Conservation (phyloP, 2,113 vertebrate genomes). For the Ochotona princeps region DNA sequence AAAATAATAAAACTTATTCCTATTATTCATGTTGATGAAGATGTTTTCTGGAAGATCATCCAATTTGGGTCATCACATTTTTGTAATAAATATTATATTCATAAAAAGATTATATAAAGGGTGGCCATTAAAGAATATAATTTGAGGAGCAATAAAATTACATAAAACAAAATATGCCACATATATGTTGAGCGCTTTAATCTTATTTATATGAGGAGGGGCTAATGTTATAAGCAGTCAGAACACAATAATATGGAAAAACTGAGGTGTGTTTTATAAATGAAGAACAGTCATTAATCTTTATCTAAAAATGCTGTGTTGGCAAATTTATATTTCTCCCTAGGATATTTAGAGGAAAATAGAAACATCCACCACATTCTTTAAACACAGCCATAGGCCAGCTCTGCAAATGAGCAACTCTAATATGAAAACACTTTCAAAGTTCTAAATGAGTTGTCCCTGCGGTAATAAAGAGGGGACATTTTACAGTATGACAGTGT, state of each 20-base stretch:
- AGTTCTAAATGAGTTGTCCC: conserved; percentile 89
- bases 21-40: conserved; percentile 35
- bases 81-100: conserved; percentile 43
- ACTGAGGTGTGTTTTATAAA: conserved; percentile 65
- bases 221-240: conserved; percentile 55
- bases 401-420: conserved; percentile 83
- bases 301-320: conserved; percentile 75
- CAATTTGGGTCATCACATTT: background rate
- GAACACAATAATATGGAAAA: conserved; percentile 55
- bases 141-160: conserved; percentile 18
- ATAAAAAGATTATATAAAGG: background rate
- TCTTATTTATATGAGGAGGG: background rate
- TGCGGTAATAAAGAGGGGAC: conserved; percentile 96
- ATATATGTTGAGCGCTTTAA: background rate
- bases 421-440: conserved; percentile 84
- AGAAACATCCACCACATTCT: conserved; percentile 79
- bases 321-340: conserved; percentile 74
- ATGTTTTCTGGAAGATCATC: conserved; percentile 29
- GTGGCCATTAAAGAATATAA: background rate
- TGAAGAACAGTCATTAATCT: conserved; percentile 73
- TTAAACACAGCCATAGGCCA: conserved; percentile 86
- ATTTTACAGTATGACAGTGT: conserved; percentile 88
- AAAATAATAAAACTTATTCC: background rate
- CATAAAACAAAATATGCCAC: conserved; percentile 20
- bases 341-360: conserved; percentile 80